Base-by-base conservation (phyloP, 2,888 invertebrate species). In the Agrotis exclamationis region DNA sequence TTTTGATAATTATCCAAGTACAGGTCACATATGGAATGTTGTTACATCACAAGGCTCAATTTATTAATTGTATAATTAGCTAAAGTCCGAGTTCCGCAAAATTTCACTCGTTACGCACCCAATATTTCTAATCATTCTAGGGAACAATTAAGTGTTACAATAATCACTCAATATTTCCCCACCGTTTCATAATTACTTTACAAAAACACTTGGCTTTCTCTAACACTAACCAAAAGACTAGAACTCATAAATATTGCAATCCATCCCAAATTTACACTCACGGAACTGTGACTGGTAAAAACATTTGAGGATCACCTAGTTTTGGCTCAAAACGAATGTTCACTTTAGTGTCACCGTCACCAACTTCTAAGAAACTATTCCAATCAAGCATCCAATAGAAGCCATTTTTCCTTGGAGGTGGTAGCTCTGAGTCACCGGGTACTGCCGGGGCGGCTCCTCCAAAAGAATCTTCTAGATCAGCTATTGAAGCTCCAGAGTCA, bases 381-480 rank as follows among this genome's bases (percentile, higher is more conserved):
- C 98, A 98, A 89, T 98, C 98, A 11, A 98, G 96, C 88, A 98
- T 96, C 94, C 98, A 98, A 89, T 98, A 98, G 82, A 98, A 97
- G 0, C 98, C 98, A 74, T 97, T 98, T 85, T 97, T 97, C 83
- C 96, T 97, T 51, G 97, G 97, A 0, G 97, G 97, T 7, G 98
- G 97, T 39, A 97, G 87, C 20, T 96, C 96, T 4, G 97, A 96
- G 85, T 97, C 97, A 0, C 97, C 97, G 18, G 96, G 96, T 53
- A 94, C 90, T 51, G 92, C 94, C 11, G 96, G 96, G 0, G 96
- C 96, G 2, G 97, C 96, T 28, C 97, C 98, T 47, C 98, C 98
- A 86, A 98, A 98, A 0, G 98, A 98, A 80, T 97, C 98, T 88
- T 97, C 98, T 64, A 98, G 93, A 86, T 98, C 98, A 56, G 96